Evolutionary conservation across 2,888 invertebrate genomes (phyloP), one percentile per base, ranked within the genome.

Genomic region (Tachina grossa): DNA sequence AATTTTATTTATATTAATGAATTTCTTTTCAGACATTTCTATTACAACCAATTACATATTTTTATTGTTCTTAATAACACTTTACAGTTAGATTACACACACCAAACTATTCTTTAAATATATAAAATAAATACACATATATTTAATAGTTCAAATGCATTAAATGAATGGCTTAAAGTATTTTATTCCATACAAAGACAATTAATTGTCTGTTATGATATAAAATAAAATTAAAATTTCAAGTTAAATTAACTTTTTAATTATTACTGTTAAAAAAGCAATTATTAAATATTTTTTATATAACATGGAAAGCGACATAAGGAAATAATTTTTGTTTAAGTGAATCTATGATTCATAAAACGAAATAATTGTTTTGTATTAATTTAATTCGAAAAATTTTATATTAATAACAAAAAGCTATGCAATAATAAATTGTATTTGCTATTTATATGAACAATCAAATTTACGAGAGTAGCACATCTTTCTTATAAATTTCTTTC

Each of bases 131-230:
- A 49, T 13, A 11, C 3, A 14, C 10, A 53, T 4, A 19, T 10
- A 19, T 53, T 53, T 53, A 53, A 53, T 22, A 5, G 11, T 8
- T 19, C 9, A 22, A 53, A 1, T 4, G 19, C 19, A 19, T 11
- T n/a, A n/a, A n/a, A n/a, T n/a, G n/a, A n/a, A n/a, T 53, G 31
- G 31, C 19, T 53, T 16, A 16, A 49, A n/a, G 5, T 53, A 39
- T 39, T 11, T 68, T 39, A 31, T 8, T 68, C 51, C 39, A 51
- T 68, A 68, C 16, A 68, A 51, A 49, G 68, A 13, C 16, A 68
- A 51, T 22, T 51, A 51, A 68, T 51, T 68, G 39, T 39, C 49
- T 39, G 16, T 10, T 51, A 16, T 31, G 6, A 31, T 6, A 31
- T 31, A 31, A 31, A 6, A 31, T 3, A 51, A 51, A 16, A 3